Conservation (phyloP, 2,113 vertebrate genomes). For the Ranitomeya variabilis region DNA sequence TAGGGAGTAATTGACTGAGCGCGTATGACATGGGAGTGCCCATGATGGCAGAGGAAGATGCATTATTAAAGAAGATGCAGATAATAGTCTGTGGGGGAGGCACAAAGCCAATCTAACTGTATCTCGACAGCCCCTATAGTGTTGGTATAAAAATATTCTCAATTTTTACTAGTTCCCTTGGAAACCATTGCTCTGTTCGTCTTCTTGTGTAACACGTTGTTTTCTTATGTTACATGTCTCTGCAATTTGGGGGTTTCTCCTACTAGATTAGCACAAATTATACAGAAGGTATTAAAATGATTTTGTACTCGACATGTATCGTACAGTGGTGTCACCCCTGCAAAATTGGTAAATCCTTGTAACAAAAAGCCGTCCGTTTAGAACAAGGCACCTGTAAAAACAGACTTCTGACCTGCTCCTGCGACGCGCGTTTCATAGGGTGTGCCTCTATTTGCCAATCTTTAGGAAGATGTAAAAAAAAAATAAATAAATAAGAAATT, state of each 20-base stretch:
- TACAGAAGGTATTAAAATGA: not conserved
- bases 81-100: constrained; percentile 3
- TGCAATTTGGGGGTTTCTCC: not conserved
- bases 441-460: too few relatives aligned
- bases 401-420: too few relatives aligned
- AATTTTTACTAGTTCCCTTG: constrained; percentile 33
- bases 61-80: not conserved
- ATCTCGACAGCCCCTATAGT: constrained; percentile 11
- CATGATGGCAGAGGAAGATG: not conserved
- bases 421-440: too few relatives aligned
- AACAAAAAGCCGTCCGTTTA: too few relatives aligned
- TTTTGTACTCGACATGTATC: too few relatives aligned
- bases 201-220: not conserved
- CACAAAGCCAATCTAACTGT: not conserved
- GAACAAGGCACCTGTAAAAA: too few relatives aligned
- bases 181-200: constrained; percentile 1
- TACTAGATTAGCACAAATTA: not conserved
- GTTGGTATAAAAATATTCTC: constrained; percentile 35
- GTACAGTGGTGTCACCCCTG: too few relatives aligned
- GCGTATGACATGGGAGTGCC: not conserved
- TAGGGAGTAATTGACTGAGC: not conserved
- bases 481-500: too few relatives aligned
- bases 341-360: not conserved
- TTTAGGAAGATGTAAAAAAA: too few relatives aligned
- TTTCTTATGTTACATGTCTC: not conserved